Evolutionary conservation across 2,888 invertebrate species (phyloP).

Genomic region (Zhuqinia jingwanae): DNA sequence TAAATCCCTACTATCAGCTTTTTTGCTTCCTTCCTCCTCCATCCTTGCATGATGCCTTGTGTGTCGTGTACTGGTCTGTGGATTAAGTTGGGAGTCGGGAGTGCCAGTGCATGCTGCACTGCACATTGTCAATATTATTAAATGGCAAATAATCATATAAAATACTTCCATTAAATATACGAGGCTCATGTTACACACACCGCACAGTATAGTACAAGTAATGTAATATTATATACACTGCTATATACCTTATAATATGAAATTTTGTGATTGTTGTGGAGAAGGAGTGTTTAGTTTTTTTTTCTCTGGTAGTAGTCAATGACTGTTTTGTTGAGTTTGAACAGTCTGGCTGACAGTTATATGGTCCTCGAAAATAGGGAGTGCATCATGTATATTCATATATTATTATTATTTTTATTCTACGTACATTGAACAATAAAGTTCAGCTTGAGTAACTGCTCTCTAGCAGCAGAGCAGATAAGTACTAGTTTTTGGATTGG

Average conservation of each 20-base stretch:
- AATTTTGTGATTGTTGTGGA: conserved; percentile 5
- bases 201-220: background rate
- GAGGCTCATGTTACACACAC: background rate
- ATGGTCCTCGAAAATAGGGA: conserved; percentile 36
- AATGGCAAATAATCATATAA: conserved; percentile 43
- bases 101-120: conserved; percentile 44
- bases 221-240: too few species aligned
- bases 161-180: conserved; percentile 15
- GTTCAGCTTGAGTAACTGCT: background rate
- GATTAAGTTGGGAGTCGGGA: background rate
- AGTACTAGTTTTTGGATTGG: too few species aligned
- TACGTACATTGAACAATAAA: background rate
- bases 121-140: conserved; percentile 48
- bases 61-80: too few species aligned
- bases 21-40: background rate
- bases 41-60: background rate
- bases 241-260: too few species aligned
- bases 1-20: background rate
- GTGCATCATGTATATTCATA: background rate
- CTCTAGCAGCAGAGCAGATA: background rate
- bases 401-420: background rate
- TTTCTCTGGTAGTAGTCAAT: conserved; percentile 27
- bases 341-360: conserved; percentile 53
- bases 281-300: background rate
- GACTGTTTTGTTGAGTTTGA: conserved; percentile 46